A percentile compares a stretch with the other conserved stretches of the same genome.
Conservation (phyloP, 2,888 invertebrate genomes). For the Morinoia aosen region DNA sequence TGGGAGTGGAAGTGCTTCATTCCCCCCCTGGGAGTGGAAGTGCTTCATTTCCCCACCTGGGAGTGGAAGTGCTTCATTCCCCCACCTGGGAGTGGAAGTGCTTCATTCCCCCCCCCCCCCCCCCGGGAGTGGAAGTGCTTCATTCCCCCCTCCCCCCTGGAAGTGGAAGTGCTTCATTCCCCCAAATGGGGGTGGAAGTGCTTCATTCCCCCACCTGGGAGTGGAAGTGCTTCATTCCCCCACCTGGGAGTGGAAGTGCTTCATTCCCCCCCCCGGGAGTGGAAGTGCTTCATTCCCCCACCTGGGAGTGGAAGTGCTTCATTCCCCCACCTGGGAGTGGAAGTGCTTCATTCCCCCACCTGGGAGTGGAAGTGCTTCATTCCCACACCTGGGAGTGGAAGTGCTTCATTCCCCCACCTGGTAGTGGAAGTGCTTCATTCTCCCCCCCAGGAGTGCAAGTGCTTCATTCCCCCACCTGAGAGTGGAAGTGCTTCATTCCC, state of each 20-base stretch:
- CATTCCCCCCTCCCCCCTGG: background rate
- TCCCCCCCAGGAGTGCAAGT: no score
- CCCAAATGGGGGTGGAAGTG: no score
- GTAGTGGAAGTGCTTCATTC: background rate
- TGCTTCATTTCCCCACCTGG: background rate
- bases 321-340: background rate
- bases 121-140: background rate
- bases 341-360: no score
- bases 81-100: background rate
- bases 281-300: no score
- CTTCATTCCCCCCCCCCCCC: no score
- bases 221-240: background rate
- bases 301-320: background rate
- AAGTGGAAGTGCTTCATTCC: no score
- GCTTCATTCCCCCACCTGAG: no score
- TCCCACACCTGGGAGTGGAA: background rate
- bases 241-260: background rate
- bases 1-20: no score
- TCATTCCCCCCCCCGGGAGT: background rate
- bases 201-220: background rate
- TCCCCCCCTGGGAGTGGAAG: background rate
- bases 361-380: no score
- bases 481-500: background rate
- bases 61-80: background rate
- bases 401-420: background rate